A percentile compares a stretch with the other conserved stretches of the same genome.
phyloP scores from a whole-genome alignment of 2,888 invertebrate species.

The Endotricha flammealis region DNA sequence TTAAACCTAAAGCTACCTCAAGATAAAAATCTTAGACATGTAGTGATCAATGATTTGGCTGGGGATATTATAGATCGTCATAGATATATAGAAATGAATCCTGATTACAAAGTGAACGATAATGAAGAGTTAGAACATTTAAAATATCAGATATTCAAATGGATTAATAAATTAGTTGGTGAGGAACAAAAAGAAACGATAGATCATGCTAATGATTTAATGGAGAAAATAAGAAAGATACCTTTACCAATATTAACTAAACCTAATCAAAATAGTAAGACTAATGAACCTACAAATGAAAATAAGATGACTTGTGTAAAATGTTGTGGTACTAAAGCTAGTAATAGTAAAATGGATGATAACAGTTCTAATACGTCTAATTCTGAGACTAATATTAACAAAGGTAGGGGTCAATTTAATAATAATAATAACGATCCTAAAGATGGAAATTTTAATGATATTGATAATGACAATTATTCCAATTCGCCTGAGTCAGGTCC shows the following conservation, averaged over 20 bases:
- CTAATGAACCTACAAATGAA: no score
- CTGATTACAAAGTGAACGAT: slow-evolving; percentile 24
- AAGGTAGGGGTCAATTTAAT: no score
- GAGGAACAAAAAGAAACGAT: slow-evolving; percentile 37
- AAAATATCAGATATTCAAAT: slow-evolving; percentile 60
- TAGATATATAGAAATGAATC: slow-evolving; percentile 47
- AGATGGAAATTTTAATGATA: no score
- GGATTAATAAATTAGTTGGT: slow-evolving; percentile 47
- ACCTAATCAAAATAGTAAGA: slow-evolving; percentile 9
- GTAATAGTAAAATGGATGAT: no score
- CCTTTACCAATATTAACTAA: slow-evolving; percentile 31
- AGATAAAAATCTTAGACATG: slow-evolving; percentile 29
- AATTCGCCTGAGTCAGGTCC: no score
- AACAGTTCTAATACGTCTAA: no score
- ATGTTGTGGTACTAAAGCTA: no score
- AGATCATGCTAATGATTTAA: slow-evolving; percentile 37
- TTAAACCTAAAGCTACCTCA: slow-evolving; percentile 26
- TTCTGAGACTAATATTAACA: no score
- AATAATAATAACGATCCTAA: no score
- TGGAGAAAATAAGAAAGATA: slow-evolving; percentile 40
- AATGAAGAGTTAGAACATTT: slow-evolving; percentile 47
- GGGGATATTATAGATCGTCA: slow-evolving; percentile 51
- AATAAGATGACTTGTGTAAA: no score
- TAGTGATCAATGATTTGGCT: slow-evolving; percentile 43
- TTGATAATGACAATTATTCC: no score